phyloP scores from a whole-genome alignment of 2,888 invertebrate genomes.

The Litoditis marina region DNA sequence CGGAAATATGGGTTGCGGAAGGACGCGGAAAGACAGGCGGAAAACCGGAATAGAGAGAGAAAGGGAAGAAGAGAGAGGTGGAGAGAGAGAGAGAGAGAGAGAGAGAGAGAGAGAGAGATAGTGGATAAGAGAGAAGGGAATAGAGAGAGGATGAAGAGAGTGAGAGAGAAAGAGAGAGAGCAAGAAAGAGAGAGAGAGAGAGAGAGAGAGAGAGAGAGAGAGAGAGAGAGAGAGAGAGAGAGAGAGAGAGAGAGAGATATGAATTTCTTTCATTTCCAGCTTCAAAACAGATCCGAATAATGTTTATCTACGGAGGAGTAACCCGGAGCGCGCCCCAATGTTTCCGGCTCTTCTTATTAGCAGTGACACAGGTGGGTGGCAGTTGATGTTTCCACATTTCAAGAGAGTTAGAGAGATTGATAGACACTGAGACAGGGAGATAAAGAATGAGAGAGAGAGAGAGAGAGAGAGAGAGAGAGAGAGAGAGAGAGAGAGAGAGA shows the following conservation, averaged over 20 bases:
- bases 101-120: constrained; percentile 3
- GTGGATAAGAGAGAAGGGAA: constrained; percentile 7
- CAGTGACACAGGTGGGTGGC: too few species aligned
- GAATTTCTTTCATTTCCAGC: too few species aligned
- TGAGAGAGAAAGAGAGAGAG: constrained; percentile 21
- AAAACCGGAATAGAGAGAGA: neutral
- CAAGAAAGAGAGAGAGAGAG: constrained; percentile 15
- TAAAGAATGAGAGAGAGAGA: neutral
- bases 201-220: constrained; percentile 15
- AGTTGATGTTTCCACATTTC: too few species aligned
- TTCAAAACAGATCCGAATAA: too few species aligned
- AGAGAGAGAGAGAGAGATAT: neutral
- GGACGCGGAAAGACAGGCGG: neutral
- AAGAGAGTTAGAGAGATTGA: neutral
- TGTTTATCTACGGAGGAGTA: too few species aligned
- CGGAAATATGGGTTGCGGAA: too few species aligned
- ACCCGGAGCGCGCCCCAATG: too few species aligned
- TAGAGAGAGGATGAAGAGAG: neutral
- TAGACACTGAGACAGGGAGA: neutral
- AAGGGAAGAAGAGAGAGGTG: neutral
- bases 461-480: constrained; percentile 2
- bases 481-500: constrained; percentile 19
- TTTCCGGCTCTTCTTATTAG: too few species aligned
- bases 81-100: neutral
- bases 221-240: constrained; percentile 5